These are phyloP conservation scores for Drosophila santomea DNA, from an alignment of 1,140 invertebrate species.

Conservation along the genomic window DNA sequence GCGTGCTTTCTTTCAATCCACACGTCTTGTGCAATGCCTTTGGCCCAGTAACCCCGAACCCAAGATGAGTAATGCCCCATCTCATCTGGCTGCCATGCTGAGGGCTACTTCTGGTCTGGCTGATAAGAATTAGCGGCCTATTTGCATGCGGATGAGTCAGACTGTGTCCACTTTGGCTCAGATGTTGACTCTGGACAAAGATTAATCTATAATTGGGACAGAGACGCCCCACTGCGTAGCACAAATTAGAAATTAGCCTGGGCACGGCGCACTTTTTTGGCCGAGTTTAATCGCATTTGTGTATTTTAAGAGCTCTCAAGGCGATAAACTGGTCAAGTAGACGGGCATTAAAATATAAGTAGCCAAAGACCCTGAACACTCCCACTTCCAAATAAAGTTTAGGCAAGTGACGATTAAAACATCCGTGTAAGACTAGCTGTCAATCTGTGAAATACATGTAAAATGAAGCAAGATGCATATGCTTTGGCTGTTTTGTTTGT, in stretches of 20 bases:
- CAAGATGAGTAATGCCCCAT: slow-evolving; percentile 35
- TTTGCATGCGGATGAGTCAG: slow-evolving; percentile 39
- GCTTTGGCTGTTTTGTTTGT: no score
- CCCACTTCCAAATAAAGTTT: neutral
- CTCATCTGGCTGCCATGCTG: slow-evolving; percentile 1
- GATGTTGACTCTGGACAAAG: slow-evolving; percentile 21
- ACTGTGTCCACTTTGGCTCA: neutral
- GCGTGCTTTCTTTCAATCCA: slow-evolving; percentile 31
- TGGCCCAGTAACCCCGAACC: slow-evolving; percentile 39
- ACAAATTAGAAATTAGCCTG: slow-evolving; percentile 34
- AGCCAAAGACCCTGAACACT: slow-evolving; percentile 3
- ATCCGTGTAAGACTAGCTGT: no score
- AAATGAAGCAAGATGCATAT: no score
- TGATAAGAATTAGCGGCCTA: slow-evolving; percentile 30
- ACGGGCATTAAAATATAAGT: neutral
- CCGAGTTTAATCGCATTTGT: slow-evolving; percentile 32
- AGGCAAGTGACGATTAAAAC: no score
- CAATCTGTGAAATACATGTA: no score
- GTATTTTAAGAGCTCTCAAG: slow-evolving; percentile 19
- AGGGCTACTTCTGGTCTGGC: slow-evolving; percentile 15
- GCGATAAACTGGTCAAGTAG: slow-evolving; percentile 25
- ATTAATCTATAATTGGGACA: slow-evolving; percentile 32
- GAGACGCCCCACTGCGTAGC: slow-evolving; percentile 26
- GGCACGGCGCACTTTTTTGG: slow-evolving; percentile 18
- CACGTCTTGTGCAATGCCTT: slow-evolving; percentile 18